Evolutionary conservation across 2,113 vertebrate species (phyloP), one percentile per base, ranked within the genome.

Genomic region (Oxyura jamaicensis): DNA sequence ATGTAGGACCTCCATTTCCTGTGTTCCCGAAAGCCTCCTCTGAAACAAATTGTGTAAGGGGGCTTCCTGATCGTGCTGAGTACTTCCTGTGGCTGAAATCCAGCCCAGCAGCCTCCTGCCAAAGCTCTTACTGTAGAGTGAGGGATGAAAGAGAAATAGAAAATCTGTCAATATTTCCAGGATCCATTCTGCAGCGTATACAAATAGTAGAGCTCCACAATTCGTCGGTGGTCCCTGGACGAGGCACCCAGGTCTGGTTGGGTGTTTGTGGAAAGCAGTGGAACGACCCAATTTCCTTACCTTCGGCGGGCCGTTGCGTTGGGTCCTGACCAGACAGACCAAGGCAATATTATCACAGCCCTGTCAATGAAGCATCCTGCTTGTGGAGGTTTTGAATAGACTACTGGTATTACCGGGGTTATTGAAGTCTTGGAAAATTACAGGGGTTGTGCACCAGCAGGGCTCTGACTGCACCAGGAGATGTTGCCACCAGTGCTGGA

Each of bases 1-100:
- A 48, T 44, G 9, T 76, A 67, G 50, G 6, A 58, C 55, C 67
- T 93, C 58, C 15, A 8, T 84, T 95, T 96, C 88, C 86, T 79
- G 11, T 93, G 92, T 86, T 94, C 94, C 75, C 81, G 66, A 82
- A 91, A 92, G 75, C 50, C 71, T 94, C 59, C 90, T 95, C 87
- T 80, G 77, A 73, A 88, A 69, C 42, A 66, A 92, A 52, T 60
- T 9, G 13, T 4, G 0, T 58, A 20, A 78, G 91, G 91, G 33
- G 56, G 67, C 91, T 96, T 96, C 90, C 90, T 95, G 88, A 79
- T 65, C 21, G 0, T 31, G 28, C 62, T 62, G 74, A 92, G 53
- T 65, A n/a, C 83, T 95, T 95, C 95, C 94, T 55, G 67, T 87
- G 83, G 91, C 91, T 92, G 91, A 82, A 82, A 91, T 95, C 92